phyloP scores from a whole-genome alignment of 2,797 vertebrate species.

The Manis crassicaudata region DNA sequence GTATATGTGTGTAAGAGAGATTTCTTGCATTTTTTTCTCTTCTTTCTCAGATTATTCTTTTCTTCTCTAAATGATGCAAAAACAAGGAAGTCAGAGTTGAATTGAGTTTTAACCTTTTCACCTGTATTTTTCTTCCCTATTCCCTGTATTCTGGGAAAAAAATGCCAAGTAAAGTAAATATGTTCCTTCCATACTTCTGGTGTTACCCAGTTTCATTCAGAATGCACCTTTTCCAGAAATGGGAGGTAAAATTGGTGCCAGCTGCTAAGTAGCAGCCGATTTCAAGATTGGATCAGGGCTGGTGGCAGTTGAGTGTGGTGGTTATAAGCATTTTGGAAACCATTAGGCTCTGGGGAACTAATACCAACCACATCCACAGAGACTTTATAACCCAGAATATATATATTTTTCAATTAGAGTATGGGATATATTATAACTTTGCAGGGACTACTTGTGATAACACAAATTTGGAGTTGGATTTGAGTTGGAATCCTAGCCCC shows the following conservation, averaged over 20 bases:
- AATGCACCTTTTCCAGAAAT: slow-evolving; percentile 38
- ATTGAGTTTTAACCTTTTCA: slow-evolving; percentile 13
- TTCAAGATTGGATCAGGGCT: background rate
- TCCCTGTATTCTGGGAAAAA: background rate
- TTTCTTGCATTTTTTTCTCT: background rate
- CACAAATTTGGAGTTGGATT: slow-evolving; percentile 34
- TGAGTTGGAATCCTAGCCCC: background rate
- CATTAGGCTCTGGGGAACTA: background rate
- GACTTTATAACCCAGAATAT: background rate
- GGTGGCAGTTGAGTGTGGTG: background rate
- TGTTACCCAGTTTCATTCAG: background rate
- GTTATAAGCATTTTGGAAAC: slow-evolving; percentile 17
- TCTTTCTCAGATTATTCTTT: slow-evolving; percentile 52
- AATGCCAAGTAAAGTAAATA: background rate
- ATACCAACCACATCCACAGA: background rate
- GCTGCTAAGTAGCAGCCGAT: background rate
- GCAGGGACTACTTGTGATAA: background rate
- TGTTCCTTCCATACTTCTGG: background rate
- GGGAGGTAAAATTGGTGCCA: background rate
- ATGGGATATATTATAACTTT: background rate
- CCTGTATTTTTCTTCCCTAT: background rate
- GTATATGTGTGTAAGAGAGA: background rate
- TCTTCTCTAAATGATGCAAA: slow-evolving; percentile 23
- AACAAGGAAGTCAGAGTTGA: background rate
- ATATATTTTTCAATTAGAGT: background rate